Evolutionary conservation across 2,888 invertebrate species (phyloP), one percentile per base, ranked within the genome.

Genomic region (Lasioglossum morio): DNA sequence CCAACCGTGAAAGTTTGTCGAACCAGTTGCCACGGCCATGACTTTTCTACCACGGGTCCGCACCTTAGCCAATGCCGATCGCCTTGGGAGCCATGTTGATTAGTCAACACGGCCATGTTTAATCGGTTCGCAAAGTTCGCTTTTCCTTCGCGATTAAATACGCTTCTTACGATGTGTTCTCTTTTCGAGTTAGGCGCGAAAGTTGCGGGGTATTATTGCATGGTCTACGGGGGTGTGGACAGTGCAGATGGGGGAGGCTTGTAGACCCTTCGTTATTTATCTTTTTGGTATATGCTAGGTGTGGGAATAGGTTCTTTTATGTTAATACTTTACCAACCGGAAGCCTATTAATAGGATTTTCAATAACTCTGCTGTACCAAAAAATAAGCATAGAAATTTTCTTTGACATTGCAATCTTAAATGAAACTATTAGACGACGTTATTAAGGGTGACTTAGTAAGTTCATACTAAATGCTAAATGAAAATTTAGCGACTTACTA

Each of bases 1-100:
- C 27, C 19, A 10, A 30, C 66, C 27, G 37, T 63, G 69, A 79
- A 79, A 79, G 79, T 83, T 85, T 66, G 74, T 46, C 63, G 78
- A 72, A 27, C 63, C 84, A 79, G 66, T 85, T 73, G 75, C 84
- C 46, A 30, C 46, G 30, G 37, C 27, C 5, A n/a, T 37, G 40
- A 70, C 70, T 69, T 78, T 70, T 48, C 48, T 23, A 53, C 53
- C 23, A 8, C 23, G 53, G 23, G 14, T n/a, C 8, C 23, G 23
- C 23, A 53, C 23, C 53, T 53, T n/a, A 19, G 10, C 27, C 70
- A 40, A 34, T 19, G 30, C 30, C 30, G 74, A 63, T 60, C 70
- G 75, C 34, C 77, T 63, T 53, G 72, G 57, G 77, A 76, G 80
- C 19, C 8, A 66, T 1, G 34, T 12, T 27, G 80, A 80, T 84